Evolutionary conservation across 2,113 vertebrate genomes (phyloP).

Genomic region (Lepidothrix coronata): DNA sequence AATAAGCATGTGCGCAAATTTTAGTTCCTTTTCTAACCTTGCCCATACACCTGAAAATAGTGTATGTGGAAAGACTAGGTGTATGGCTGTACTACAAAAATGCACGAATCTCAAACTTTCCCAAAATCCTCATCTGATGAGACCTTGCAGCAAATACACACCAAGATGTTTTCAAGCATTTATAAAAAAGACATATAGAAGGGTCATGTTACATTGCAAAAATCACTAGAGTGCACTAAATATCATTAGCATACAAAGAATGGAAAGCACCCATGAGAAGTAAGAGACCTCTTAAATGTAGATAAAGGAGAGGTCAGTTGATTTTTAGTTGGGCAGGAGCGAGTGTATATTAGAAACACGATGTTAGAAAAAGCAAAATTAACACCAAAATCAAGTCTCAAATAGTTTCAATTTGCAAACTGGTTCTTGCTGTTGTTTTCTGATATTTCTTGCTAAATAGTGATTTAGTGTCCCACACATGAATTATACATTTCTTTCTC

Average conservation of each 20-base stretch:
- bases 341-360: background rate
- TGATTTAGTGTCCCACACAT: background rate
- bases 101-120: background rate
- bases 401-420: background rate
- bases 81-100: background rate
- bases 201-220: background rate
- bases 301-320: background rate
- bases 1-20: background rate
- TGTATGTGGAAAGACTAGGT: background rate
- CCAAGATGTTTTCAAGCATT: background rate
- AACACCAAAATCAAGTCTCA: background rate
- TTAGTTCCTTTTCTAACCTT: background rate
- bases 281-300: background rate
- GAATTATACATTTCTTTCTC: background rate
- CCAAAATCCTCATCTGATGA: background rate
- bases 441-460: background rate
- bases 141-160: background rate
- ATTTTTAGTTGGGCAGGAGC: background rate
- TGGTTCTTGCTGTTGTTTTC: background rate
- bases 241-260: background rate
- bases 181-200: background rate
- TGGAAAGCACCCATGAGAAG: background rate
- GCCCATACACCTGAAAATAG: background rate
- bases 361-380: background rate
- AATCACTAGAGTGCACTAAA: background rate